phyloP scores from a whole-genome alignment of 2,113 vertebrate species.

The Ceyx margarethae region DNA sequence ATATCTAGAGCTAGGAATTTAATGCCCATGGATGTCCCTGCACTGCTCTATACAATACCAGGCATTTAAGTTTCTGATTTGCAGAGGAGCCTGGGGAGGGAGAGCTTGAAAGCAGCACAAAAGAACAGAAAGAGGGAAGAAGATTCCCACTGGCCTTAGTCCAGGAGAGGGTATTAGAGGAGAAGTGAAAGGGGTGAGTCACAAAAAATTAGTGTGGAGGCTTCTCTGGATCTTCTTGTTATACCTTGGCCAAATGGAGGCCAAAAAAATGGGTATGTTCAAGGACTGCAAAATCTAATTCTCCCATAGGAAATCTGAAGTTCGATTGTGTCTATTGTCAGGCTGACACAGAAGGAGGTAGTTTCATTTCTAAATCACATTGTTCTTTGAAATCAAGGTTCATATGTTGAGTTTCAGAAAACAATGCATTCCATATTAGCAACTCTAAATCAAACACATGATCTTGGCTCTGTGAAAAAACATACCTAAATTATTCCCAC shows the following conservation, averaged over 20 bases:
- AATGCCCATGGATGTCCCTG: background rate
- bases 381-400: background rate
- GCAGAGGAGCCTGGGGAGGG: background rate
- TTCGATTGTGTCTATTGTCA: background rate
- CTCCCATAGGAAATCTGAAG: background rate
- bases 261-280: background rate
- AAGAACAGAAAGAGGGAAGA: background rate
- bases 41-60: rapidly evolving
- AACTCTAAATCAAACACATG: background rate
- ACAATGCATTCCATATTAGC: background rate
- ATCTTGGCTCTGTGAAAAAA: background rate
- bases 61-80: background rate
- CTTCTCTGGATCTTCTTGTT: background rate
- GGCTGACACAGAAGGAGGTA: background rate
- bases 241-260: background rate
- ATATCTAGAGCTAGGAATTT: background rate
- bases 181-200: background rate
- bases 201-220: background rate
- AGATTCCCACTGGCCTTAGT: background rate
- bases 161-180: background rate
- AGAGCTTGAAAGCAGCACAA: background rate
- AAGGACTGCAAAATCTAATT: background rate
- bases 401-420: background rate
- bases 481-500: background rate
- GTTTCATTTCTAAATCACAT: background rate